Percentiles rank a stretch among this genome's conserved stretches.
Evolutionary conservation across 2,888 invertebrate species (phyloP).

Genomic region (Apocheima hispidaria): DNA sequence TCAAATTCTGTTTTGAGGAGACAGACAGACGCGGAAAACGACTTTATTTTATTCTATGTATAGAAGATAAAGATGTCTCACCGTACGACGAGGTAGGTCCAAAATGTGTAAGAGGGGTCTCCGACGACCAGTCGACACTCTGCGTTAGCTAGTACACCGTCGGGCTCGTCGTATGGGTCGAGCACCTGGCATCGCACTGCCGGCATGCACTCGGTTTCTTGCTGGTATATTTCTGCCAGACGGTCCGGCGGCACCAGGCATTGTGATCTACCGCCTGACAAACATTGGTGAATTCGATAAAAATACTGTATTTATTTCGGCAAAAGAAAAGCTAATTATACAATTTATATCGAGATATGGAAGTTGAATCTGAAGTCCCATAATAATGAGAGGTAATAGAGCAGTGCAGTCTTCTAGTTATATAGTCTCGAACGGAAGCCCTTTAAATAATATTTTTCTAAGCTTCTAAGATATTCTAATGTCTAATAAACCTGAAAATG

Average conservation of each 20-base stretch:
- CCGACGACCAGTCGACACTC: conserved; percentile 88
- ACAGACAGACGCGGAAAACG: too few species aligned
- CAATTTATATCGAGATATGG: background rate
- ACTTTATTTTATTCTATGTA: too few species aligned
- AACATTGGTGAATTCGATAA: background rate
- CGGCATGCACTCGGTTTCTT: conserved; percentile 85
- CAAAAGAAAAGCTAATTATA: background rate
- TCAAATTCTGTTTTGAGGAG: too few species aligned
- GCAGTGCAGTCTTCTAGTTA: background rate
- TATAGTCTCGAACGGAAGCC: background rate
- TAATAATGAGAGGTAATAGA: background rate
- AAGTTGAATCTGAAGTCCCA: background rate
- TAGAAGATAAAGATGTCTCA: too few species aligned
- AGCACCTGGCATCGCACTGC: conserved; percentile 90
- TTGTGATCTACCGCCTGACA: conserved; percentile 68
- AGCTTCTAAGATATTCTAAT: background rate
- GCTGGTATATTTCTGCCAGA: conserved; percentile 63
- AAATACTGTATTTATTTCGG: background rate
- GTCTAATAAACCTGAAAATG: too few species aligned
- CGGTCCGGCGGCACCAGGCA: conserved; percentile 88
- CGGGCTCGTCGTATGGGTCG: conserved; percentile 89
- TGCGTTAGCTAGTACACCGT: conserved; percentile 88
- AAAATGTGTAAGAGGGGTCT: conserved; percentile 89
- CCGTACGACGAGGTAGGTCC: conserved; percentile 89
- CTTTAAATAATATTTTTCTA: background rate